Evolutionary conservation across 2,888 invertebrate genomes (phyloP), one percentile per base, ranked within the genome.

Genomic region (Scotopteryx bipunctaria): DNA sequence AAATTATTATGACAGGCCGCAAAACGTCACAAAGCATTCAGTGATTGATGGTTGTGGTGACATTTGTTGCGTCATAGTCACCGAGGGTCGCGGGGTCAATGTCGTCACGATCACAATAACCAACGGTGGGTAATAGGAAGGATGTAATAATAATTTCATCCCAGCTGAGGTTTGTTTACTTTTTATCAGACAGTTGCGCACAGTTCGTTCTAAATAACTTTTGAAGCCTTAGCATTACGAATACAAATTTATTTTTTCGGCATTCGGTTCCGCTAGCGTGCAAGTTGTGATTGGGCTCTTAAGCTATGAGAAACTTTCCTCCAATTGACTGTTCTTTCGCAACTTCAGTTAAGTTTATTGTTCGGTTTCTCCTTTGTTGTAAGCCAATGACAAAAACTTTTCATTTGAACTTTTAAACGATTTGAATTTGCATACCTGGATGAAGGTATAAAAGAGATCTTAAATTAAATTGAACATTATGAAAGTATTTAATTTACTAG

Each of bases 31-130:
- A 76, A 81, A 76, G 76, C 75, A 75, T 68, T 62, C 57, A 48
- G 78, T 86, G 86, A 87, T 88, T 86, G 88, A 88, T 86, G 83
- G 76, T 76, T 73, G 82, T 79, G 77, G 82, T 82, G 88, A 84
- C 86, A 83, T 78, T 72, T 55, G 76, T 78, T 78, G 75, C 86
- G 82, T 82, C 81, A 78, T 63, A 73, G 73, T 68, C 64, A 64
- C 66, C 64, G 63, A 67, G 78, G 86, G 83, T 84, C 85, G 82
- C 67, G 71, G 76, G 88, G 88, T 87, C 88, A 89, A 83, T 87
- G 88, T 74, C 88, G 76, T 71, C 77, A 73, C 71, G 73, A 78
- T 77, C 70, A 81, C 78, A 80, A 79, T 81, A 78, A 73, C 72
- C 73, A 63, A 68, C 71, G 63, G 64, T 58, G 61, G 59, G 55